Percentiles rank a stretch among this genome's conserved stretches.
Conservation (phyloP, 2,113 vertebrate genomes). For the Carassius gibelio region DNA sequence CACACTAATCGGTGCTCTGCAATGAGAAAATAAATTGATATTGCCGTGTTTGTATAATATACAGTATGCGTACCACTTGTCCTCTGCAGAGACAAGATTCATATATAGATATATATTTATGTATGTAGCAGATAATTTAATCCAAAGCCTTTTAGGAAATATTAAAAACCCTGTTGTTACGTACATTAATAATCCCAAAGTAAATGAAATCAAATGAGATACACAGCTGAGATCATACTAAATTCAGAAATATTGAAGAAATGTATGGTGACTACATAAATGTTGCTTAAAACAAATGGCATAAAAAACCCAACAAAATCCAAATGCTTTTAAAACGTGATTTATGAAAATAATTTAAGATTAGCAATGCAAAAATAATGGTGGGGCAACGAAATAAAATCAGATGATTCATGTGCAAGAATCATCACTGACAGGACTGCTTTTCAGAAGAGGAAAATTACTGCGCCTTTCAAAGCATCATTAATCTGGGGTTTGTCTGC, state of each 20-base stretch:
- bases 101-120: neutral
- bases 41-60: neutral
- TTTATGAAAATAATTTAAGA: neutral
- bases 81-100: neutral
- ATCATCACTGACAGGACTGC: neutral
- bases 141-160: neutral
- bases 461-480: conserved; percentile 5
- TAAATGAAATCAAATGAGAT: neutral
- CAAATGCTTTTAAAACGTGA: neutral
- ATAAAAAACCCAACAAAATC: neutral
- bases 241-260: neutral
- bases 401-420: neutral
- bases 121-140: too few species aligned
- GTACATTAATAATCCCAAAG: neutral
- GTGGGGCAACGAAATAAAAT: neutral
- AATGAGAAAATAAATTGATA: neutral
- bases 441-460: neutral
- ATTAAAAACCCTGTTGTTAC: neutral
- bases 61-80: neutral
- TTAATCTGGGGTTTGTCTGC: conserved; percentile 23
- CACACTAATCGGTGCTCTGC: neutral
- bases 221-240: neutral
- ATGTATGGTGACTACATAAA: neutral
- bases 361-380: too few species aligned
- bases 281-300: too few species aligned